Evolutionary conservation across 1,140 invertebrate species (phyloP).

Genomic region (Drosophila tsacasi): DNA sequence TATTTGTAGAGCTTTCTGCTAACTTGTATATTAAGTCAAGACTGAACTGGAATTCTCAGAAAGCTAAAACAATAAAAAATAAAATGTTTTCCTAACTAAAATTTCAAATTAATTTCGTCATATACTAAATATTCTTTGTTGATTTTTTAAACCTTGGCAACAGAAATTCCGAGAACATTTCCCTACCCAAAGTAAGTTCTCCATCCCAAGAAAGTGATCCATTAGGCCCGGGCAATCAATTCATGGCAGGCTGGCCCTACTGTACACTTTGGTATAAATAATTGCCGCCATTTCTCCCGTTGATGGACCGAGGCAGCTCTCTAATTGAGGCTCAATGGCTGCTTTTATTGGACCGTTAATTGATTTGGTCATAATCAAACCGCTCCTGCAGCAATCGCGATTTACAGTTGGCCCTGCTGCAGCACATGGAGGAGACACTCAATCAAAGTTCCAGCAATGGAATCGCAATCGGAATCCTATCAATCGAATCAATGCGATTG

Average conservation of each 20-base stretch:
- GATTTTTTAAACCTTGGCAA: too few species aligned
- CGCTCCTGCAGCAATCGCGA: constrained; percentile 16
- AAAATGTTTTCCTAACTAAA: background rate
- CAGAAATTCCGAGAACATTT: background rate
- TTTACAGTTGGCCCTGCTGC: background rate
- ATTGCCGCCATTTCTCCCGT: constrained; percentile 8
- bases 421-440: constrained; percentile 9
- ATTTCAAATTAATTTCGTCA: background rate
- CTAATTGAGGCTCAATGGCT: constrained; percentile 36
- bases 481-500: constrained; percentile 42
- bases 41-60: too few species aligned
- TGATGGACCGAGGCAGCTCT: constrained; percentile 23
- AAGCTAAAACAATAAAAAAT: background rate
- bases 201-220: background rate
- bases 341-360: constrained; percentile 40
- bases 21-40: background rate
- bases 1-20: background rate
- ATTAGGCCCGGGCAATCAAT: constrained; percentile 11
- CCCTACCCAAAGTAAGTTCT: background rate
- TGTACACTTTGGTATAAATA: constrained; percentile 39
- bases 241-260: constrained; percentile 2
- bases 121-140: background rate
- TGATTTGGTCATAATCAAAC: constrained; percentile 35
- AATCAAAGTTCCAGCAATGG: constrained; percentile 29
- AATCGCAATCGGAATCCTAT: constrained; percentile 23